phyloP scores from a whole-genome alignment of 2,888 invertebrate species.

The Diploptera punctata region DNA sequence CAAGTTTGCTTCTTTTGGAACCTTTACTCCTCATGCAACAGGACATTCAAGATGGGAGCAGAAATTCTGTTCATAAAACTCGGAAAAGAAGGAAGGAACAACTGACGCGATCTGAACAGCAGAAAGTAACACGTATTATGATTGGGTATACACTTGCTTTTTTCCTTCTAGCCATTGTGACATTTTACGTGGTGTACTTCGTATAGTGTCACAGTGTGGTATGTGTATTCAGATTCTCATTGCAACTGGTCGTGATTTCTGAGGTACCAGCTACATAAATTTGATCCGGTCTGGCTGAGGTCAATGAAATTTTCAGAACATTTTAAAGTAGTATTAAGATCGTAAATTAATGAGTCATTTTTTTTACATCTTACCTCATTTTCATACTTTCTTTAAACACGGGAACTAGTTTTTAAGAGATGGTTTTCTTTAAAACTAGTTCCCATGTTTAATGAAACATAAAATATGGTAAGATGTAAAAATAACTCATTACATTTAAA shows the following conservation, averaged over 20 bases:
- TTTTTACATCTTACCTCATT: no score
- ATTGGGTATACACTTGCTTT: constrained; percentile 64
- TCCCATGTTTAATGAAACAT: no score
- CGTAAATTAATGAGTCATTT: no score
- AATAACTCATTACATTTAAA: no score
- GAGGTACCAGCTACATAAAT: no score
- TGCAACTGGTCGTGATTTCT: background rate
- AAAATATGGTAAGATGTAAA: no score
- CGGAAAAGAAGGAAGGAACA: constrained; percentile 46
- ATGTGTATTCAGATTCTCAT: background rate
- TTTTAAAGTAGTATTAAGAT: no score
- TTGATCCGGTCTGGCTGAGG: no score
- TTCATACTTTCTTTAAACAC: no score
- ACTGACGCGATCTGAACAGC: constrained; percentile 54
- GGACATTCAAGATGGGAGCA: constrained; percentile 39
- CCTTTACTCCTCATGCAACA: constrained; percentile 61
- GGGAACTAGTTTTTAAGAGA: no score
- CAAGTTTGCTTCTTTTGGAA: constrained; percentile 58
- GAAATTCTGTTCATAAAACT: background rate
- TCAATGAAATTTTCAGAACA: no score
- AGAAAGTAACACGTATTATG: constrained; percentile 60
- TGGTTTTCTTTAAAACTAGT: no score
- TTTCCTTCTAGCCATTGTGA: constrained; percentile 59
- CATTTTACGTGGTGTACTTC: constrained; percentile 64
- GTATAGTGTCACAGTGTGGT: constrained; percentile 13